Percentiles rank a stretch among this genome's conserved stretches.
Evolutionary conservation across 2,113 vertebrate species (phyloP).

Genomic region (Anolis carolinensis): DNA sequence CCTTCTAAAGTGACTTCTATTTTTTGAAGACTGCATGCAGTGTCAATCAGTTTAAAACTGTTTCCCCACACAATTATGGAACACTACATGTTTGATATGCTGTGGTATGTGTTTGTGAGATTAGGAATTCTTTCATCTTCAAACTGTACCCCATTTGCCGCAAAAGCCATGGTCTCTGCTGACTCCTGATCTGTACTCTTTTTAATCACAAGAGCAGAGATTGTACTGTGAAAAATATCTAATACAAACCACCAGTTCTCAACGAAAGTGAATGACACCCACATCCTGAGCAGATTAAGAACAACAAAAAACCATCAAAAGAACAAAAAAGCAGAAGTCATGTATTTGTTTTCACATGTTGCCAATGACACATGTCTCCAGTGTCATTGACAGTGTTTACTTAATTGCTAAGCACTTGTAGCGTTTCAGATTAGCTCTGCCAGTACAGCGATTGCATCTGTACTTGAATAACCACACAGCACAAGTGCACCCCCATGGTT

Average conservation of each 20-base stretch:
- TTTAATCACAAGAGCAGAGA: not conserved
- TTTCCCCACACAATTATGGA: not conserved
- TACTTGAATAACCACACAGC: conserved; percentile 43
- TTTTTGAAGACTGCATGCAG: not conserved
- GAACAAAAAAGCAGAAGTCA: not conserved
- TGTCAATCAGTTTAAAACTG: not conserved
- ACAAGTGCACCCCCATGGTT: conserved; percentile 65
- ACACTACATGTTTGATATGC: too few relatives aligned
- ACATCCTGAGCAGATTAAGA: not conserved
- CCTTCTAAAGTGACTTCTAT: not conserved
- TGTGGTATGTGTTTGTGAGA: too few relatives aligned
- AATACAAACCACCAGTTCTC: not conserved
- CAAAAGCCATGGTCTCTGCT: not conserved
- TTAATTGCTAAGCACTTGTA: conserved; percentile 36
- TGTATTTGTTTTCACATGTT: not conserved
- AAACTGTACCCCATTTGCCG: not conserved
- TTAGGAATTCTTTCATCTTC: too few relatives aligned
- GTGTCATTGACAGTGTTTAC: not conserved
- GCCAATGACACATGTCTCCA: not conserved
- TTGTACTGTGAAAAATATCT: not conserved
- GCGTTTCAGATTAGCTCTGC: conserved; percentile 20
- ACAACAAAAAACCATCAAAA: too few relatives aligned
- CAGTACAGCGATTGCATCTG: conserved; percentile 49
- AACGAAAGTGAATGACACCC: not conserved
- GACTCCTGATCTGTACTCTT: not conserved